Evolutionary conservation across 1,140 invertebrate genomes (phyloP), one percentile per base, ranked within the genome.

Genomic region (Drosophila lacteicornis): DNA sequence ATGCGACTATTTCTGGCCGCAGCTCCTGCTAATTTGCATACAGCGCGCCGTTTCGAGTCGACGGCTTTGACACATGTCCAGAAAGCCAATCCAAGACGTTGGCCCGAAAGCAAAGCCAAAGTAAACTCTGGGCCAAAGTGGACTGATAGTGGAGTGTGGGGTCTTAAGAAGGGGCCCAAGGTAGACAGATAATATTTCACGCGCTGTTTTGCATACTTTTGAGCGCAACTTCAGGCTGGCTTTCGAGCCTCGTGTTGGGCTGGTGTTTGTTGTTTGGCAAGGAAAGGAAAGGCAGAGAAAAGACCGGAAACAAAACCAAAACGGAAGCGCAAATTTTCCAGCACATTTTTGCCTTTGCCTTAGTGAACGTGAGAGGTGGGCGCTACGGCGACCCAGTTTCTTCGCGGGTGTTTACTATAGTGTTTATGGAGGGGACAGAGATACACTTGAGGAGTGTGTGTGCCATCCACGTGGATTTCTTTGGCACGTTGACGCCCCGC

Each of bases 251-350:
- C 50, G 57, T 53, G 42, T 22, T 22, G 1, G 36, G 55, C 43
- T 49, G 25, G 38, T 60, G 53, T 40, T 77, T 80, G 38, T 13
- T 80, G 38, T 13, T 46, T 55, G 46, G 49, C 51, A 61, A 55
- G 45, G 79, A 90, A 85, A 82, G 85, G 62, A 82, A 43, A 43
- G 36, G 53, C 36, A 56, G 15, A 15, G 40, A 5, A 11, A 80
- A 85, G 82, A 90, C 86, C 85, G 85, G 85, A 90, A 90, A 91
- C 86, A 91, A 90, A 90, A 91, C 85, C 80, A 91, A 90, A 90
- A 85, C 85, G 85, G 85, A 90, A 90, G 85, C 86, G 85, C 86
- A 90, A 90, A 90, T 90, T 90, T 90, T 90, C 85, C 86, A 90
- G 85, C 85, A 91, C 86, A 90, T 90, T 90, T 90, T 90, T 85